These are phyloP conservation scores for Pogonognathellus flavescens DNA, from an alignment of 1,140 invertebrate genomes.

Conservation along the genomic window DNA sequence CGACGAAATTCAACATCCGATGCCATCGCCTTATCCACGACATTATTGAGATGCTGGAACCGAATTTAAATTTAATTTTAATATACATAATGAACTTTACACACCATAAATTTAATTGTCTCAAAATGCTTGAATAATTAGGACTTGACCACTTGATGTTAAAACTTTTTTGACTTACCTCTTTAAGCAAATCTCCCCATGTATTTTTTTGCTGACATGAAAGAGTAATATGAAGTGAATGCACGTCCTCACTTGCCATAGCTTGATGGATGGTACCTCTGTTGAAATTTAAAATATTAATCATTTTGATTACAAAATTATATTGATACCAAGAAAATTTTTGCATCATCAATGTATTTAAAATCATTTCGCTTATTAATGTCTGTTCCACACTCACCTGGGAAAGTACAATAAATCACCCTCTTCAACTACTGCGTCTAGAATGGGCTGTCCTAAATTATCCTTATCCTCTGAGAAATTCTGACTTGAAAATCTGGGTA, in stretches of 20 bases:
- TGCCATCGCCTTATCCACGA: constrained; percentile 80
- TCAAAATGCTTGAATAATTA: no score
- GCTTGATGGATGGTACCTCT: constrained; percentile 95
- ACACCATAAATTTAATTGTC: no score
- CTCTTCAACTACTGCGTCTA: constrained; percentile 84
- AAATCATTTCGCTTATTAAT: no score
- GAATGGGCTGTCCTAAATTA: constrained; percentile 84
- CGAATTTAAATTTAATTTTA: constrained; percentile 21
- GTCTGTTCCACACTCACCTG: constrained; percentile 25
- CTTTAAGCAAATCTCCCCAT: constrained; percentile 89
- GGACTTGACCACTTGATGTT: background rate
- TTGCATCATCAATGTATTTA: no score
- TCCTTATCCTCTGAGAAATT: constrained; percentile 80
- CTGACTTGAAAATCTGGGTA: constrained; percentile 85
- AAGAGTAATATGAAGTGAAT: constrained; percentile 93
- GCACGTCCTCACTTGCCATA: constrained; percentile 78
- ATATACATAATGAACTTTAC: background rate
- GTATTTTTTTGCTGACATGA: constrained; percentile 92
- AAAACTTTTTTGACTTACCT: constrained; percentile 70
- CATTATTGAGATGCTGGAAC: constrained; percentile 71
- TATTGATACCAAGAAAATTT: background rate
- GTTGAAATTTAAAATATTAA: constrained; percentile 72
- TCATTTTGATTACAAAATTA: background rate
- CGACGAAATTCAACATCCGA: constrained; percentile 81
- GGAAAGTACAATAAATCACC: constrained; percentile 90